These are phyloP conservation scores for Hymenopus coronatus DNA, from an alignment of 2,888 invertebrate genomes.

Conservation along the genomic window DNA sequence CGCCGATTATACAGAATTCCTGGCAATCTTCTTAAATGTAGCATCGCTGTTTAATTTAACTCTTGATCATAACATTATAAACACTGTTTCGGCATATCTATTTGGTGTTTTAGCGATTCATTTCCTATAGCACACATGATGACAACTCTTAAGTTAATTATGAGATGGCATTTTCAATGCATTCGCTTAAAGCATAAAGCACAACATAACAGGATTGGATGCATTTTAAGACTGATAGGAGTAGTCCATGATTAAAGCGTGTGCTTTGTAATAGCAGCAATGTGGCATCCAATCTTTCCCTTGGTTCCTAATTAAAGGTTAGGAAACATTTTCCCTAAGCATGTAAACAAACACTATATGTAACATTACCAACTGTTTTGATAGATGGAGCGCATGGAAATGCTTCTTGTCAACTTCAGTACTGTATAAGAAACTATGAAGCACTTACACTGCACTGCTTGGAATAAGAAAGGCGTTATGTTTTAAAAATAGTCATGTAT, in stretches of 20 bases:
- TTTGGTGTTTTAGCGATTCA: neutral
- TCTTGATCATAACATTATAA: neutral
- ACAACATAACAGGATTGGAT: neutral
- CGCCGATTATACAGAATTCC: slow-evolving; percentile 29
- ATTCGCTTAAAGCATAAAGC: too few species aligned
- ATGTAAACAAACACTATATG: neutral
- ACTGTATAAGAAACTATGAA: neutral
- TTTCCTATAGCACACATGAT: too few species aligned
- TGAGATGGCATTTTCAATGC: too few species aligned
- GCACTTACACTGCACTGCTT: too few species aligned
- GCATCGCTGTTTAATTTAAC: neutral
- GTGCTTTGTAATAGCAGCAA: neutral
- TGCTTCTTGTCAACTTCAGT: neutral
- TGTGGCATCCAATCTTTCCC: neutral
- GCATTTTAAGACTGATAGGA: neutral
- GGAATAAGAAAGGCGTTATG: too few species aligned
- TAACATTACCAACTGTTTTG: neutral
- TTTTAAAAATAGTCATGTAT: too few species aligned
- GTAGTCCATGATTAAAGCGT: neutral
- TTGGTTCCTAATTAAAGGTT: neutral
- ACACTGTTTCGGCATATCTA: neutral
- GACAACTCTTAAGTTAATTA: too few species aligned
- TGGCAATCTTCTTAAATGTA: slow-evolving; percentile 25
- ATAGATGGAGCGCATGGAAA: neutral
- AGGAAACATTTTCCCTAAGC: neutral